Conservation (phyloP, 2,888 invertebrate genomes). For the Epirrita christyi region DNA sequence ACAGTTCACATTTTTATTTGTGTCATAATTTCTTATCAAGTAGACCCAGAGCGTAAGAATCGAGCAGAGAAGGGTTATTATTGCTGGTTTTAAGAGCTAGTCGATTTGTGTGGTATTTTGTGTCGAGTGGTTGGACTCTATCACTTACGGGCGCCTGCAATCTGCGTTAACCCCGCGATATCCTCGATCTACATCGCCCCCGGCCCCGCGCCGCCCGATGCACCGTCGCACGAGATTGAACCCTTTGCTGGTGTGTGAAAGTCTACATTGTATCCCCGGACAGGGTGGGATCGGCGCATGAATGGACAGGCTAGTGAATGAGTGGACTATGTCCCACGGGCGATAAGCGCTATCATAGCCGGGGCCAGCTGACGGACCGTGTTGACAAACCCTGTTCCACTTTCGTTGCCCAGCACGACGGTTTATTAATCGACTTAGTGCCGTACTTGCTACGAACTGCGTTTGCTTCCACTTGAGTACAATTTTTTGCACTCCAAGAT, state of each 20-base stretch:
- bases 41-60: slow-evolving; percentile 38
- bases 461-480: neutral
- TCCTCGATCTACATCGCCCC: slow-evolving; percentile 77
- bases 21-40: slow-evolving; percentile 51
- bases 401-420: slow-evolving; percentile 70
- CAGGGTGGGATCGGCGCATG: slow-evolving; percentile 65
- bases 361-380: slow-evolving; percentile 81
- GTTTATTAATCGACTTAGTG: slow-evolving; percentile 66
- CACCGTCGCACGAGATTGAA: slow-evolving; percentile 52
- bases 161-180: slow-evolving; percentile 83
- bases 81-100: slow-evolving; percentile 39
- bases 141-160: slow-evolving; percentile 81
- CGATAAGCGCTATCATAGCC: slow-evolving; percentile 79
- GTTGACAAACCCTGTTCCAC: slow-evolving; percentile 83
- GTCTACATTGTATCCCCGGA: slow-evolving; percentile 52
- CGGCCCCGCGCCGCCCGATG: slow-evolving; percentile 30
- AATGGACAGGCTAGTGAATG: slow-evolving; percentile 83
- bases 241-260: slow-evolving; percentile 58
- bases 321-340: slow-evolving; percentile 81
- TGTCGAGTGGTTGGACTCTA: slow-evolving; percentile 61
- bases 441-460: neutral
- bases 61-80: slow-evolving; percentile 46
- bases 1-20: slow-evolving; percentile 53
- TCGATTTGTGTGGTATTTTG: slow-evolving; percentile 39
- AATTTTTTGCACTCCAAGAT: neutral